Base-by-base conservation (phyloP, 2,888 invertebrate genomes). In the Tenthredo livida region DNA sequence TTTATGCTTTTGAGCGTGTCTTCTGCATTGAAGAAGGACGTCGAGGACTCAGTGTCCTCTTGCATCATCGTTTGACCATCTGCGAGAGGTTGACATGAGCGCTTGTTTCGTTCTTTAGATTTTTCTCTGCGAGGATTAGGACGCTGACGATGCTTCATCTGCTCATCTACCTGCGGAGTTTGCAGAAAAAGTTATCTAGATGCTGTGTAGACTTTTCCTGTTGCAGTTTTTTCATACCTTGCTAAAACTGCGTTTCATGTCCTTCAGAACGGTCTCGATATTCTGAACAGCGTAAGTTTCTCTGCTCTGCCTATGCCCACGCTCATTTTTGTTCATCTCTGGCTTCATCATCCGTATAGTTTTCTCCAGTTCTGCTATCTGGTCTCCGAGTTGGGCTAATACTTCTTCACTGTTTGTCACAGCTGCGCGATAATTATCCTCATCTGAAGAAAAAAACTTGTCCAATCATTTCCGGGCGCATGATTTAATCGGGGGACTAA, bases 211-310 rank as follows among this genome's bases (percentile, higher is more conserved):
- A 50, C n/a, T n/a, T 15, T 29, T 15, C 1, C 17, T 29, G 33
- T 0, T 6, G 54, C n/a, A 33, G 50, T 9, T 15, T 29, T 7
- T 5, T 17, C n/a, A 85, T 85, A 88, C 86, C 85, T 87, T 75
- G 1, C 21, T 37, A 33, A 85, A 87, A 84, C 85, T 85, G 17
- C 84, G 83, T 85, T 86, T 87, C 25, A 88, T 84, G 6, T 85
- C 86, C 33, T 85, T 84, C 37, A 86, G 25, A 33, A 87, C 85
- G 3, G 65, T 73, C 12, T 87, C 86, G 77, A 88, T 86, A 37
- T 86, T 84, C 77, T 40, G 84, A 15, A 77, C 78, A 9, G 84
- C 85, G 70, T 85, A 84, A 83, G 86, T 33, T 37, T 85, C 54
- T 37, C 54, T 58, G 54, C 21, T 82, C 47, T n/a, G n/a, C n/a